Percentiles rank a stretch among this genome's conserved stretches.
Conservation (phyloP, 2,113 vertebrate genomes). For the Rhynchomys soricoides region DNA sequence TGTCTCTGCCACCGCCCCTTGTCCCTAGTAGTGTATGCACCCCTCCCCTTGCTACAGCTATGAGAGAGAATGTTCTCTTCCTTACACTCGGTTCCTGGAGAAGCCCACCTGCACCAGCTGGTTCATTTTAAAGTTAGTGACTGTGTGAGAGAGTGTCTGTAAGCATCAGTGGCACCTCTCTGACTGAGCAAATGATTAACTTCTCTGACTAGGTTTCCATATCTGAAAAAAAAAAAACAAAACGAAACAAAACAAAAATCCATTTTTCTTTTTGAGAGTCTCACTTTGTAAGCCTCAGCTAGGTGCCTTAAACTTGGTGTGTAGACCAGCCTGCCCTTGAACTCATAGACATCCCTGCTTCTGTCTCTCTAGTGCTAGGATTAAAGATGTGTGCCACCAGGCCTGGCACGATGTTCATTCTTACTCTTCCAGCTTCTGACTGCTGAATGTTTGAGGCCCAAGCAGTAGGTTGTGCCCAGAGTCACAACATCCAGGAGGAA, state of each 20-base stretch:
- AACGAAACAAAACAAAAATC: too few relatives aligned
- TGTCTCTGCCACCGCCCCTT: too few relatives aligned
- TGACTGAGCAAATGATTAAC: not conserved
- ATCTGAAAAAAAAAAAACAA: not conserved
- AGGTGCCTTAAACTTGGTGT: not conserved
- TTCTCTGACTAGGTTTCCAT: not conserved
- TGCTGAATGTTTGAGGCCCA: not conserved
- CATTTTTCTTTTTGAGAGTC: not conserved
- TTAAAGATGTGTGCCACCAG: not conserved
- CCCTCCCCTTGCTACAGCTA: too few relatives aligned
- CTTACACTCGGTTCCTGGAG: too few relatives aligned
- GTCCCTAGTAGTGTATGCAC: too few relatives aligned
- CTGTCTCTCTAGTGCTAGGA: not conserved
- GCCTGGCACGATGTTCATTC: not conserved
- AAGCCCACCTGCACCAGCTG: not conserved
- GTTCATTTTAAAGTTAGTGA: not conserved
- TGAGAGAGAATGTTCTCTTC: too few relatives aligned
- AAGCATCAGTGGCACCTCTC: not conserved
- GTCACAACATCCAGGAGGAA: not conserved
- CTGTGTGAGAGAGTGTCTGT: accelerated
- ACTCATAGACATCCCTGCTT: not conserved
- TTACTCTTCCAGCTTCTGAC: not conserved
- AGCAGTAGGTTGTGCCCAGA: not conserved
- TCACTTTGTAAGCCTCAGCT: not conserved
- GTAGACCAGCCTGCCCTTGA: not conserved